Base-by-base conservation (phyloP, 2,113 vertebrate species). In the Eidolon helvum region DNA sequence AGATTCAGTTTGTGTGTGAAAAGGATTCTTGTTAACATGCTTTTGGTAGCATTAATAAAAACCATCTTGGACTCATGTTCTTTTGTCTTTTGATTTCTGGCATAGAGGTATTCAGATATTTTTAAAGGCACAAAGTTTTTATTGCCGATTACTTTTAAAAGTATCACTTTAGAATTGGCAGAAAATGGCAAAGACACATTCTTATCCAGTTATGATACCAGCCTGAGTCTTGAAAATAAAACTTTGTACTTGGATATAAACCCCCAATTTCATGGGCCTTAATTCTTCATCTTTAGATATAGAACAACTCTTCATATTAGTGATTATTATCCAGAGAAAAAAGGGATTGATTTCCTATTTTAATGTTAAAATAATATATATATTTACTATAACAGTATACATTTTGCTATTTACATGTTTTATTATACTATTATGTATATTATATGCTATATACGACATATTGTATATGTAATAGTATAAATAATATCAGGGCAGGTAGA, bases 151-250 rank as follows among this genome's bases (percentile, higher is more conserved):
- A 75, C 38, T 94, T 95, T 95, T 48, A 28, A 40, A 87, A 83
- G 10, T 63, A 66, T 78, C 74, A 90, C 55, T 96, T 92, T 22
- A 90, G 61, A 96, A 90, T 65, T 78, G 33, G 43, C 48, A 33
- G 48, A 86, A 74, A 65, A 75, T 91, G 50, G 35, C 78, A 86
- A 87, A 92, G 50, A 38, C 84, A n/a, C 26, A 50, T 78, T 40
- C 40, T 93, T 77, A 79, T 66, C 35, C 28, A 89, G 9, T 96
- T 84, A 65, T 33, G 30, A 22, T 93, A 85, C 74, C 74, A 85
- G 48, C 84, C 45, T 68, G 16, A 92, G 40, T 96, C 92, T 94
- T 93, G 28, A 94, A 93, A 95, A 74, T 88, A 87, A 93, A 95
- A 40, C 12, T 48, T 90, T 75, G 2, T 21, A n/a, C 8, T 91